Evolutionary conservation across 1,140 invertebrate species (phyloP), one percentile per base, ranked within the genome.

Genomic region (Brachionus rubens): DNA sequence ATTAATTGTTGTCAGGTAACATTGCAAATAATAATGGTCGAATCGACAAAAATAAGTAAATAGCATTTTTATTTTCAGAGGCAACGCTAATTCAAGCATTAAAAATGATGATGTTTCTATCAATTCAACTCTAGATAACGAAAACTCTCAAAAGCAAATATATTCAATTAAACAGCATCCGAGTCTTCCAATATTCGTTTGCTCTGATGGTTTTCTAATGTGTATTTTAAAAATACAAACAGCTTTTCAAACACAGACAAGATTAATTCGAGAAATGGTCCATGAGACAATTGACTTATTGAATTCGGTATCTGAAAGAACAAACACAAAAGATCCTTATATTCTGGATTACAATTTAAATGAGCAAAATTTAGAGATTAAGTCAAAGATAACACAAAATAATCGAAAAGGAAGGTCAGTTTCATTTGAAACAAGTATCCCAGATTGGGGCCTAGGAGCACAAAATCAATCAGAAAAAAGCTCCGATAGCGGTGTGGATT

Each of bases 191-290:
- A 81, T 83, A 26, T 54, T 85, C n/a, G 78, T 83, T 2, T 83
- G 81, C 76, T 83, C 82, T 5, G 83, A 85, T 79, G 83, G 83
- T 6, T 84, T 80, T 79, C 77, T 83, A 75, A 82, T 85, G 0
- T 83, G 82, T 24, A 77, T 77, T 9, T 16, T 78, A 19, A 43
- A 68, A 52, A 67, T 78, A 47, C 43, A 47, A 26, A 30, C 52
- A 24, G 30, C 52, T 43, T 47, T 77, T 33, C 26, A 28, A n/a
- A 40, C 28, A 48, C 68, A 47, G 3, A 24, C 47, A 26, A 50
- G 68, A 12, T 10, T 72, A 26, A 50, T 41, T 14, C 24, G 47
- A 50, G 68, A 72, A 72, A 7, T 72, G 6, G 46, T 72, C 10
- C 28, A 72, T 7, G 68, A 72, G n/a, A 14, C 26, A 14, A 24